Evolutionary conservation across 2,888 invertebrate genomes (phyloP), one percentile per base, ranked within the genome.

Genomic region (Trachelus troglodyta): DNA sequence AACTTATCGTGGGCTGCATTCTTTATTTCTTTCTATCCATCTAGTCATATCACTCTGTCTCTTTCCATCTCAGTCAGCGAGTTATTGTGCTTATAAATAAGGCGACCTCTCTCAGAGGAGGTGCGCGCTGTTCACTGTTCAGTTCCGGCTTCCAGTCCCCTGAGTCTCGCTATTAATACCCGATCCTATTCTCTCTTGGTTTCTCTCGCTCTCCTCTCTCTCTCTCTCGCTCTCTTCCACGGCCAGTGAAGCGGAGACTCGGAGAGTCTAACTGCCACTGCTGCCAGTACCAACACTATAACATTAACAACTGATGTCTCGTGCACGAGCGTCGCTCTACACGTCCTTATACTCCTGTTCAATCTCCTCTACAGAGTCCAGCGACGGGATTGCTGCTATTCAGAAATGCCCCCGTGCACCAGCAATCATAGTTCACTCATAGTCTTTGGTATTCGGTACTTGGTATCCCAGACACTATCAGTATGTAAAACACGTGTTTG

Each of bases 121-220:
- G 74, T 34, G 37, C 35, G 80, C 56, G 23, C 56, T 56, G 56
- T 56, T 56, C 56, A 56, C 77, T 83, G 79, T 84, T 86, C 85
- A 86, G 89, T 90, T 89, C 90, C 90, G 90, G 89, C 89, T 90
- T 89, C 89, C 90, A 89, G 87, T 85, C 85, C 85, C 83, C 84
- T 83, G 83, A 87, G 85, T 84, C 84, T 87, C 81, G 84, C 89
- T 89, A 90, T 89, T 89, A 89, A 89, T 89, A 90, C 86, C 86
- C 85, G 84, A 86, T 87, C 85, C 84, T 81, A 82, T 82, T 80
- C 82, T 78, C 75, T 79, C 75, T 71, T 12, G 12, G 31, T 4
- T 34, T 31, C 71, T 71, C 71, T 12, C 33, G 4, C 71, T 71
- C 12, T 30, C 30, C 69, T 69, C 71, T 34, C 71, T 69, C 69